A percentile compares a stretch with the other conserved stretches of the same genome.
Conservation (phyloP, 2,797 vertebrate species). For the Spondyliosoma cantharus region DNA sequence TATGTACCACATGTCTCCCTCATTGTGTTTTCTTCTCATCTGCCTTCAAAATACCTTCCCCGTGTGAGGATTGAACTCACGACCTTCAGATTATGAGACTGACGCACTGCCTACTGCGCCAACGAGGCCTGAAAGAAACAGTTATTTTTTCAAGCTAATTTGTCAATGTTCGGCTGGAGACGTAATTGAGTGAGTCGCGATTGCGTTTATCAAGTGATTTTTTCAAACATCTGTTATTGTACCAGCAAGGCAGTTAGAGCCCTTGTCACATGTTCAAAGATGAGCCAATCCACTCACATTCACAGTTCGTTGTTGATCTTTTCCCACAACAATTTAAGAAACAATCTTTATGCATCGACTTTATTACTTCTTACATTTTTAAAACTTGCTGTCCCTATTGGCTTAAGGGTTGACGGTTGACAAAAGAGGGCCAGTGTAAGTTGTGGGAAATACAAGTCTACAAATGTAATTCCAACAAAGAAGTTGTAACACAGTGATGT, state of each 20-base stretch:
- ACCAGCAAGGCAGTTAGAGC: too few relatives aligned
- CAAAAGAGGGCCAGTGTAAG: neutral
- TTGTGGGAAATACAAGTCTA: neutral
- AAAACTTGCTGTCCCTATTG: too few relatives aligned
- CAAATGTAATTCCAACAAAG: neutral
- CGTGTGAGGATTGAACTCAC: constrained; percentile 25
- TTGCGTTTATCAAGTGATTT: too few relatives aligned
- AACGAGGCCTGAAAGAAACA: neutral
- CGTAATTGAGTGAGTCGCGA: too few relatives aligned
- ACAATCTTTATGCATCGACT: neutral
- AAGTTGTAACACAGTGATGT: neutral
- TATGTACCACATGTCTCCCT: too few relatives aligned
- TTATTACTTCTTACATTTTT: too few relatives aligned
- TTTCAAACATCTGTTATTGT: too few relatives aligned
- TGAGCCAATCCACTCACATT: too few relatives aligned
- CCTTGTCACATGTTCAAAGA: too few relatives aligned
- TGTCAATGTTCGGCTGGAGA: too few relatives aligned
- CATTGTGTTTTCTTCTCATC: rapidly evolving
- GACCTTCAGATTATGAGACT: constrained; percentile 20
- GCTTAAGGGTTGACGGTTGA: neutral
- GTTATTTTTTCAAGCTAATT: too few relatives aligned
- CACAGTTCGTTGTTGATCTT: neutral
- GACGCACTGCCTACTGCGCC: neutral
- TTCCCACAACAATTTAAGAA: too few relatives aligned
- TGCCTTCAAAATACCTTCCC: neutral